These are phyloP conservation scores for Gorsachius magnificus DNA, from an alignment of 2,797 vertebrate genomes.

Conservation along the genomic window DNA sequence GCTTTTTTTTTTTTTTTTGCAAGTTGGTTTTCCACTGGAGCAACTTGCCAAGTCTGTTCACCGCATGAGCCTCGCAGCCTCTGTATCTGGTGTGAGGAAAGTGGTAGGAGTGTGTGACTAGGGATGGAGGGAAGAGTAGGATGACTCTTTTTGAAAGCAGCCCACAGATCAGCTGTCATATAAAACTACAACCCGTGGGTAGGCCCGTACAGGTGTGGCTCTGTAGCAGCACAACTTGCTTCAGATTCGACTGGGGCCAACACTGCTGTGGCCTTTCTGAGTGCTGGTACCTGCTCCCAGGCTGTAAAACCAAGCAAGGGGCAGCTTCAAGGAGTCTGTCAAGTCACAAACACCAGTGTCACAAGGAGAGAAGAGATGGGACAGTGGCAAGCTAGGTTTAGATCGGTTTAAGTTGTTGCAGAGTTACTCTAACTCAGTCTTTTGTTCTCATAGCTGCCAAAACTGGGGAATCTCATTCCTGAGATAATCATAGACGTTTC, in stretches of 20 bases:
- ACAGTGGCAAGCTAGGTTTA: not conserved
- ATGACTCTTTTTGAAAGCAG: not conserved
- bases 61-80: fast-evolving
- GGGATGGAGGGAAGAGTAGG: conserved; percentile 13
- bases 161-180: not conserved
- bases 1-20: not conserved
- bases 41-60: not conserved
- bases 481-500: not conserved
- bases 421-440: not conserved
- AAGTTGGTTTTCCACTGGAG: conserved; percentile 18
- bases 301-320: not conserved
- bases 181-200: not conserved
- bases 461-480: not conserved
- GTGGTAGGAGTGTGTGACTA: not conserved
- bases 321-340: not conserved
- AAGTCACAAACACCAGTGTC: not conserved
- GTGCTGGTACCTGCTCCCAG: not conserved
- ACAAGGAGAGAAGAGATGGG: not conserved
- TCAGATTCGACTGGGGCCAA: not conserved
- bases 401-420: not conserved
- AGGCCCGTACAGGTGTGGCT: not conserved
- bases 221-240: not conserved
- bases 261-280: not conserved
- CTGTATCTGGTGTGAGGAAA: not conserved
- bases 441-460: not conserved